Percentiles rank a stretch among this genome's conserved stretches.
phyloP scores from a whole-genome alignment of 2,797 vertebrate species.

The Thamnophis elegans region DNA sequence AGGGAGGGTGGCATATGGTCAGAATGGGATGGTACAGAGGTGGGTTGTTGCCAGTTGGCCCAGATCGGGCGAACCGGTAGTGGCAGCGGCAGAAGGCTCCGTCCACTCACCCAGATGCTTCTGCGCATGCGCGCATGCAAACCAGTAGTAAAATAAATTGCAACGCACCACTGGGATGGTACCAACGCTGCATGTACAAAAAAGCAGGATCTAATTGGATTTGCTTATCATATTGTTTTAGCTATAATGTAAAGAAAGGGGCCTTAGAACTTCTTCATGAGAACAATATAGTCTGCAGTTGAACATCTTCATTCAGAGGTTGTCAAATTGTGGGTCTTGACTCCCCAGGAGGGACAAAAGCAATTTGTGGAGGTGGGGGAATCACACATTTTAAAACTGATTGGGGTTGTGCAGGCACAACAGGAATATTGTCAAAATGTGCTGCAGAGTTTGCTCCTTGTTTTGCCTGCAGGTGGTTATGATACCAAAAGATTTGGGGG shows the following conservation, averaged over 20 bases:
- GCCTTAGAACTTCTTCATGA: not conserved
- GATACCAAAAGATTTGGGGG: not conserved
- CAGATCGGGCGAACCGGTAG: no score
- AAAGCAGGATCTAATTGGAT: no score
- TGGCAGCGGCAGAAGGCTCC: no score
- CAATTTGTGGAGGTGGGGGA: not conserved
- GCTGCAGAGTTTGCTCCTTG: not conserved
- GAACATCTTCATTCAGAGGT: not conserved
- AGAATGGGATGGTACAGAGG: not conserved
- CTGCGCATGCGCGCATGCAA: no score
- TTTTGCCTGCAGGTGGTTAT: not conserved
- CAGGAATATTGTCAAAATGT: not conserved
- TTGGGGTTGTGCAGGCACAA: not conserved
- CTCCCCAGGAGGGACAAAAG: not conserved
- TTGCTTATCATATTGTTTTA: not conserved
- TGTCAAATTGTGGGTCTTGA: not conserved
- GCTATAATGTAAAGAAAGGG: not conserved
- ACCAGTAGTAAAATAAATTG: no score
- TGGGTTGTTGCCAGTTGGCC: no score
- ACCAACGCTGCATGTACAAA: not conserved
- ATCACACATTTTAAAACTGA: not conserved
- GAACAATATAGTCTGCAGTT: not conserved
- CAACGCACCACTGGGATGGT: not conserved
- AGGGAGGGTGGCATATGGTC: not conserved
- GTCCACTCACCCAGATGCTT: no score